Base-by-base conservation (phyloP, 2,888 invertebrate genomes). In the Seira ritae region DNA sequence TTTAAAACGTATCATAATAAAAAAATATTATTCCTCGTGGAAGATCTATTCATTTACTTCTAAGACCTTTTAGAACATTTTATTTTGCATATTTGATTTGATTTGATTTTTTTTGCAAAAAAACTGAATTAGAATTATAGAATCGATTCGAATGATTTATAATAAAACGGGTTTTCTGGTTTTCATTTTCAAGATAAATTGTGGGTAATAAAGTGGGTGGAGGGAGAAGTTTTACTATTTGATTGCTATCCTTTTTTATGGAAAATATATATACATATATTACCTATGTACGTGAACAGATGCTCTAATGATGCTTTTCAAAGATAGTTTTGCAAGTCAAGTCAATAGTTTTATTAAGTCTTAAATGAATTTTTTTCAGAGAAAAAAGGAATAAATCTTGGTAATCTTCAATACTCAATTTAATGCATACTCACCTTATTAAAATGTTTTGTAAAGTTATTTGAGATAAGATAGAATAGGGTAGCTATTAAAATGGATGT, bases 121-220 rank as follows among this genome's bases (percentile, higher is more conserved):
- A 80, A 80, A 80, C 68, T 70, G 20, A 20, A 42, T 31, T 31
- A 8, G 31, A 31, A 31, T 31, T 8, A 31, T 4, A 31, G 31
- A 31, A 31, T n/a, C n/a, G 8, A 31, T 31, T 8, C 31, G 31
- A 4, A 80, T 80, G 80, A 80, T 80, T 80, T 80, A 80, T 75
- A 69, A 68, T 50, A 69, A 80, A 80, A 80, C 80, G 74, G 31
- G 80, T 80, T 80, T 80, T 70, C 62, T 50, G n/a, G n/a, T n/a
- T n/a, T n/a, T n/a, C n/a, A n/a, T n/a, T 31, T 31, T 12, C 22
- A 62, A 46, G 50, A 60, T n/a, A 73, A 68, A 66, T 60, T 66
- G 68, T n/a, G 75, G 31, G 80, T 70, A 74, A 80, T 80, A 80
- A 80, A 80, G 70, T 74, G 80, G 80, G 80, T 70, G 80, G 80